Conservation (phyloP, 2,113 vertebrate species). For the Mesoclemmys tuberculata region DNA sequence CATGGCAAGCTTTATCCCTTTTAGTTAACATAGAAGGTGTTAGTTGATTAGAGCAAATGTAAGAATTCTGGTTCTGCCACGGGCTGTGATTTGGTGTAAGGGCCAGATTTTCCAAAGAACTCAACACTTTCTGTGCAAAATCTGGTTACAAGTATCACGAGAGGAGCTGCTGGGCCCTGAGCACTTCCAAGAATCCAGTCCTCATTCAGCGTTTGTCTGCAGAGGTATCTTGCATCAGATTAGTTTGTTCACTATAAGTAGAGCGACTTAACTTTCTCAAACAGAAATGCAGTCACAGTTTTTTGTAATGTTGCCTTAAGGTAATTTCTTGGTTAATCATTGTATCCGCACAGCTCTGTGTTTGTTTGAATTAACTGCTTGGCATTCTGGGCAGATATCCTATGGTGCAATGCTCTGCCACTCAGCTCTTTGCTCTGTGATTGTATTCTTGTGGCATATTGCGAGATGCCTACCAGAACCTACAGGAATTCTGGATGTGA, state of each 20-base stretch:
- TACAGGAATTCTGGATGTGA: neutral
- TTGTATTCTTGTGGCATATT: neutral
- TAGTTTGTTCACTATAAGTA: neutral
- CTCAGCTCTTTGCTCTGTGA: neutral
- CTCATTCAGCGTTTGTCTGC: neutral
- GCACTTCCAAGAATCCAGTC: neutral
- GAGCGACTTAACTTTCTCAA: neutral
- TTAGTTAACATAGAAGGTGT: neutral
- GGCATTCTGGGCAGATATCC: neutral
- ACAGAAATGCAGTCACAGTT: neutral
- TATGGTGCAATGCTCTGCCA: rapidly evolving
- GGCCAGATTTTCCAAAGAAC: neutral
- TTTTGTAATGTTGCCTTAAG: neutral
- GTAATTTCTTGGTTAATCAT: neutral
- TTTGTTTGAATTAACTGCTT: neutral
- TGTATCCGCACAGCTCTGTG: rapidly evolving
- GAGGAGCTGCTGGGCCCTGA: neutral
- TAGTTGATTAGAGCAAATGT: neutral
- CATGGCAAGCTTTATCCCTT: rapidly evolving
- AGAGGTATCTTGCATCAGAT: neutral
- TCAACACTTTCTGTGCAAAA: neutral
- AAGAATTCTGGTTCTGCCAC: neutral
- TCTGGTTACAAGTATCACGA: neutral
- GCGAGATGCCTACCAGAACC: neutral
- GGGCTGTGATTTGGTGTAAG: neutral